phyloP scores from a whole-genome alignment of 2,888 invertebrate species.

The Macaria liturata region DNA sequence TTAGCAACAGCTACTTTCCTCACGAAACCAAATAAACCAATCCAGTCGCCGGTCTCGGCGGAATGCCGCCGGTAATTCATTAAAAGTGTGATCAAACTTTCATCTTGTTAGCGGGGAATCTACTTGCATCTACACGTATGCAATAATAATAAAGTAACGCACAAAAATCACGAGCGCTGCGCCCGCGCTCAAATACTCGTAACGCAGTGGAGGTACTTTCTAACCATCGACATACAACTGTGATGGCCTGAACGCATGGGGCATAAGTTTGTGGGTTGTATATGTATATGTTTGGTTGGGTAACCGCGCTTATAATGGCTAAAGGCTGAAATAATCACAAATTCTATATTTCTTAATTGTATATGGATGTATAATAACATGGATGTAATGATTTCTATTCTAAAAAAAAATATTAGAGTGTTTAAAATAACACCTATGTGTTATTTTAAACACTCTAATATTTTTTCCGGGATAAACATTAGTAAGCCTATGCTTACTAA shows the following conservation, averaged over 20 bases:
- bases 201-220: constrained; percentile 56
- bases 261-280: too few relatives aligned
- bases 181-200: too few relatives aligned
- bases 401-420: too few relatives aligned
- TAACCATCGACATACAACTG: constrained; percentile 37
- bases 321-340: too few relatives aligned
- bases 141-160: constrained; percentile 62
- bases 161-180: constrained; percentile 66
- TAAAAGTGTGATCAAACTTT: constrained; percentile 71
- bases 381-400: too few relatives aligned
- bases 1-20: constrained; percentile 46
- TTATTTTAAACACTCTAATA: too few relatives aligned
- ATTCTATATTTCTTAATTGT: too few relatives aligned
- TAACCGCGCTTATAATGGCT: too few relatives aligned
- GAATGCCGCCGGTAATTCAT: constrained; percentile 63
- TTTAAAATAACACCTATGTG: constrained; percentile 1
- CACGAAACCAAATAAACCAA: constrained; percentile 36
- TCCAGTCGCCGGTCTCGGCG: constrained; percentile 34
- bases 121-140: constrained; percentile 42
- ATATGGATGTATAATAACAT: too few relatives aligned
- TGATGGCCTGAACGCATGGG: too few relatives aligned
- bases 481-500: constrained; percentile 2
- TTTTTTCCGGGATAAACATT: too few relatives aligned
- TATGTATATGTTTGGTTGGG: too few relatives aligned
- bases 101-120: constrained; percentile 72